Percentiles rank a stretch among this genome's conserved stretches.
Conservation (phyloP, 2,888 invertebrate genomes). For the Ecdyonurus torrentis region DNA sequence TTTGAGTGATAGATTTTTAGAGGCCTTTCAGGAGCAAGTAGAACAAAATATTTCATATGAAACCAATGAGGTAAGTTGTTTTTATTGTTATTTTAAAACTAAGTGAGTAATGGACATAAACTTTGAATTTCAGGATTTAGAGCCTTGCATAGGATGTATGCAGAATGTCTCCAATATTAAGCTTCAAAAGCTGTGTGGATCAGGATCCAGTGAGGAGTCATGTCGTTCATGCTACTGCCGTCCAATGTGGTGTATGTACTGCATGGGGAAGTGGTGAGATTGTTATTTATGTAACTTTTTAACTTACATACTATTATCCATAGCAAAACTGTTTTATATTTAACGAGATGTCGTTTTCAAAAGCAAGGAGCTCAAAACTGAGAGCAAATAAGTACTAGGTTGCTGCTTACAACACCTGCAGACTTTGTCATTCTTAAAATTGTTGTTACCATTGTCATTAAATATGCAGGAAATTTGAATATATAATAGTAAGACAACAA, state of each 20-base stretch:
- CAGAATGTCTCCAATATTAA: slow-evolving; percentile 61
- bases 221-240: slow-evolving; percentile 53
- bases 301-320: too few relatives aligned
- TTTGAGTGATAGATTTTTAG: slow-evolving; percentile 66
- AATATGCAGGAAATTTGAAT: too few relatives aligned
- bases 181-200: slow-evolving; percentile 48
- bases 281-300: too few relatives aligned
- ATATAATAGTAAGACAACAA: too few relatives aligned
- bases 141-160: slow-evolving; percentile 82
- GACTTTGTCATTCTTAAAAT: too few relatives aligned
- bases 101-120: slow-evolving; percentile 5
- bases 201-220: slow-evolving; percentile 27
- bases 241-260: slow-evolving; percentile 80
- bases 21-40: slow-evolving; percentile 62
- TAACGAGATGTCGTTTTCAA: too few relatives aligned
- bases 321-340: too few relatives aligned
- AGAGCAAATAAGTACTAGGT: too few relatives aligned
- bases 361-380: too few relatives aligned
- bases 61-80: slow-evolving; percentile 31
- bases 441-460: too few relatives aligned
- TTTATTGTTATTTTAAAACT: neutral
- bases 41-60: slow-evolving; percentile 46
- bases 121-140: slow-evolving; percentile 41
- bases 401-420: too few relatives aligned
- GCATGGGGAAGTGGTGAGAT: slow-evolving; percentile 58